phyloP scores from a whole-genome alignment of 2,888 invertebrate genomes.

The Pachydiplax longipennis region DNA sequence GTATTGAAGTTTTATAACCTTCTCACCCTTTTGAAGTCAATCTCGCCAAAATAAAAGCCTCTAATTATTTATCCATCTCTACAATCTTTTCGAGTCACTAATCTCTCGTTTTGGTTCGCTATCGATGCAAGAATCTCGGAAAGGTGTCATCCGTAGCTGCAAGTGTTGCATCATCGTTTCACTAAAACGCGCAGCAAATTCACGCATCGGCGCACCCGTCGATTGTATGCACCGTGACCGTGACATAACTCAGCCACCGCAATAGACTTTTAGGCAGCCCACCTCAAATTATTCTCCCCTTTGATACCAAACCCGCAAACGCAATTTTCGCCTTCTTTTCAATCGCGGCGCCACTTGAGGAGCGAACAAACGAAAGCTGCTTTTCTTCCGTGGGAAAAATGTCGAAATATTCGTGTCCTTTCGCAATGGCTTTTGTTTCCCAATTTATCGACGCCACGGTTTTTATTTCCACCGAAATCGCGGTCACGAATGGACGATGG shows the following conservation, averaged over 20 bases:
- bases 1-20: too few relatives aligned
- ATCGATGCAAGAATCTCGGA: too few relatives aligned
- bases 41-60: too few relatives aligned
- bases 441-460: neutral
- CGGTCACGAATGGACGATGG: neutral
- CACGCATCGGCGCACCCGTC: neutral
- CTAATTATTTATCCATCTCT: too few relatives aligned
- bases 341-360: neutral
- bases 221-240: neutral
- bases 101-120: too few relatives aligned
- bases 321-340: neutral
- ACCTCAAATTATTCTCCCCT: slow-evolving; percentile 2
- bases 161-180: too few relatives aligned
- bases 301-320: neutral
- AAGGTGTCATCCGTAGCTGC: too few relatives aligned
- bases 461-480: neutral
- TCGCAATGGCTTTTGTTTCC: neutral
- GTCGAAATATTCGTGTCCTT: neutral
- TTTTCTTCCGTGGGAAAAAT: neutral
- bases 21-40: too few relatives aligned
- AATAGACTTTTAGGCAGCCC: neutral
- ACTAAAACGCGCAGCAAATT: too few relatives aligned
- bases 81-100: too few relatives aligned
- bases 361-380: neutral
- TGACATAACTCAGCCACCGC: neutral